Evolutionary conservation across 1,140 invertebrate species (phyloP).

Genomic region (Dendrolimus punctatus): DNA sequence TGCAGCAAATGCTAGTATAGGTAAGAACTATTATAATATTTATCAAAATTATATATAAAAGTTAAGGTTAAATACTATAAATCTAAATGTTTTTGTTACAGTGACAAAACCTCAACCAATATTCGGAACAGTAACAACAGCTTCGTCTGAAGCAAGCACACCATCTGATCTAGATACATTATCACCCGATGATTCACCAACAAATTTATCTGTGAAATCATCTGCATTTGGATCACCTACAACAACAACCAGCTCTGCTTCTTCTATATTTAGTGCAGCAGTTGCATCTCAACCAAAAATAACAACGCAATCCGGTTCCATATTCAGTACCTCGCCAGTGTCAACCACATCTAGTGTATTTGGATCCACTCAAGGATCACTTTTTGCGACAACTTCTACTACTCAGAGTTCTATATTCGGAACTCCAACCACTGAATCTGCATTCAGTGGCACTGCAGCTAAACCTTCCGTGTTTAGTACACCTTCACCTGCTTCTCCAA

Average conservation of each 20-base stretch:
- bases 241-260: slow-evolving; percentile 16
- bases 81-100: slow-evolving; percentile 15
- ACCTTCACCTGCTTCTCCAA: slow-evolving; percentile 24
- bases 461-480: slow-evolving; percentile 24
- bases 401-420: slow-evolving; percentile 21
- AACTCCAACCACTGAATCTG: background rate
- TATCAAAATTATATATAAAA: no score
- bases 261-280: slow-evolving; percentile 36
- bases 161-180: slow-evolving; percentile 1
- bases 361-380: slow-evolving; percentile 10
- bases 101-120: slow-evolving; percentile 19
- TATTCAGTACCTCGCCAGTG: slow-evolving; percentile 18
- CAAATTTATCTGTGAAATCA: background rate
- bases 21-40: no score
- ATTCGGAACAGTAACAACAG: slow-evolving; percentile 3
- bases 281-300: slow-evolving; percentile 22
- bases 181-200: slow-evolving; percentile 3
- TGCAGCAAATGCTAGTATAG: slow-evolving; percentile 10
- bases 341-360: slow-evolving; percentile 8
- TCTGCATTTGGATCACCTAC: slow-evolving; percentile 6
- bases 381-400: slow-evolving; percentile 8
- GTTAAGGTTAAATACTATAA: background rate
- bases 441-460: slow-evolving; percentile 7
- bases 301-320: slow-evolving; percentile 17
- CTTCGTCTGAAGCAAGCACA: background rate